Percentiles rank a stretch among this genome's conserved stretches.
Conservation (phyloP, 2,888 invertebrate genomes). For the Heterodera filipjevi region DNA sequence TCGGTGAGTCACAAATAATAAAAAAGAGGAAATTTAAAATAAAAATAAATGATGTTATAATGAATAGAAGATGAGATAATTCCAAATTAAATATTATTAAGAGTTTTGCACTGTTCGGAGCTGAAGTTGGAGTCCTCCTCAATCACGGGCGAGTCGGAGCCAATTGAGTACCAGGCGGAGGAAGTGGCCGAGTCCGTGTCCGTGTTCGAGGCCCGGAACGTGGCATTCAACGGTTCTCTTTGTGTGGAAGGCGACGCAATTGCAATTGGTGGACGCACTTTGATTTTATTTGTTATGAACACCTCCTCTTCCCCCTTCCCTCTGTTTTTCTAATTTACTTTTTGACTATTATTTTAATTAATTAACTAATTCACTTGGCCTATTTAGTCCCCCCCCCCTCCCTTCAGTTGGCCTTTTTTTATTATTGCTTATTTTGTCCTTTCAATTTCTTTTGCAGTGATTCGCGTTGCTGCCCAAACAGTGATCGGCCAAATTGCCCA, state of each 20-base stretch:
- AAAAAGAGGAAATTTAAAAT: neutral
- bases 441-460: slow-evolving; percentile 12
- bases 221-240: slow-evolving; percentile 53
- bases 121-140: slow-evolving; percentile 56
- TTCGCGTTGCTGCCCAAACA: neutral
- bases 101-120: slow-evolving; percentile 46
- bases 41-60: neutral
- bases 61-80: no score
- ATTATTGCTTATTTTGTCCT: neutral
- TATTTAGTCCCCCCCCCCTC: no score
- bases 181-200: slow-evolving; percentile 40
- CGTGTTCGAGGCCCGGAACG: slow-evolving; percentile 47
- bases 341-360: no score
- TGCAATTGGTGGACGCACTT: slow-evolving; percentile 45
- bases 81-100: no score
- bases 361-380: no score
- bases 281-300: slow-evolving; percentile 23
- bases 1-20: neutral
- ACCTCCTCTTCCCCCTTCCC: no score
- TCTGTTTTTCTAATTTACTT: no score
- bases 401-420: no score
- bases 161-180: slow-evolving; percentile 51
- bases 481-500: slow-evolving; percentile 56
- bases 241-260: slow-evolving; percentile 59
- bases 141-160: slow-evolving; percentile 57